Base-by-base conservation (phyloP, 2,113 vertebrate genomes). In the Dasyornis broadbenti region DNA sequence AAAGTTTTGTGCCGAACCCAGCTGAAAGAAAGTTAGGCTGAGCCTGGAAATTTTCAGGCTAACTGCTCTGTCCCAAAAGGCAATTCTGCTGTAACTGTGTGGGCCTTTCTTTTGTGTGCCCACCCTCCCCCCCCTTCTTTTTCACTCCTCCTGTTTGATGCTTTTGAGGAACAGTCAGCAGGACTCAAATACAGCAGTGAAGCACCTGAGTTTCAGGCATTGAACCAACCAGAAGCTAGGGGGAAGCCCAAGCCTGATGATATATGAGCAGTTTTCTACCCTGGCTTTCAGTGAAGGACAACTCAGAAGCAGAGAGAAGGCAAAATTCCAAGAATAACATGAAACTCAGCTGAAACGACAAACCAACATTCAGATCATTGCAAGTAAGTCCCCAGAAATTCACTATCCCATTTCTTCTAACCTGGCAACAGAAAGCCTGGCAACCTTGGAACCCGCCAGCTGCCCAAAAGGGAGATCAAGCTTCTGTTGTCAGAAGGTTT, bases 301-400 rank as follows among this genome's bases (percentile, higher is more conserved):
- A 64, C 57, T 71, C 59, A 47, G 57, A 87, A 59, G 49, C 86
- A 94, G 59, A 73, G 53, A 82, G 80, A 78, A 96, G 40, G 52
- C 56, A 82, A 68, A 86, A 63, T 75, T 81, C 90, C 73, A 90
- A 84, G 78, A 90, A 35, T 24, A 83, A 92, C 64, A 81, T 59
- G 66, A 75, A 91, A 91, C 72, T 86, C 63, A 73, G 73, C 78
- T 92, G 86, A 72, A 94, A 92, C 59, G 59, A 81, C 39, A 83
- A 76, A 80, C 71, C 61, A 66, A 44, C 59, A 82, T 75, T 80
- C 57, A 57, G 72, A 49, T 80, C 57, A 68, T 59, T 90, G 68
- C 72, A 63, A 76, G 19, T 57, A 28, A 83, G 30, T 44, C 39
- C 53, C n/a, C 21, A 53, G 83, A 84, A 37, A 64, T 57, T 82